These are phyloP conservation scores for Drosophila willistoni DNA, from an alignment of 1,140 invertebrate species.

Conservation along the genomic window DNA sequence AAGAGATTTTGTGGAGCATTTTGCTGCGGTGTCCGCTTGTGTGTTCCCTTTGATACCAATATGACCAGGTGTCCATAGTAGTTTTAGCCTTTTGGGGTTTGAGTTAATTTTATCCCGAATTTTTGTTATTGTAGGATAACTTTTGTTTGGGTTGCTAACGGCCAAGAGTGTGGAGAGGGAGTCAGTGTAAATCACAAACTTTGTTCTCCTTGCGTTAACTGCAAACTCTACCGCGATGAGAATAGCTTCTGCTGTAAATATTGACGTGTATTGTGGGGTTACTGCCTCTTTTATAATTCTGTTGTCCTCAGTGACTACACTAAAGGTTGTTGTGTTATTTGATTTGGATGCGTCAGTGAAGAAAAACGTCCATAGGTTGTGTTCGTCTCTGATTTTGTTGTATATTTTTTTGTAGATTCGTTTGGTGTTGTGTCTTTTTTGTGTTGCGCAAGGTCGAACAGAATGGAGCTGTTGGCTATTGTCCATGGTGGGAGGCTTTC, in stretches of 20 bases:
- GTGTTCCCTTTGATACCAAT: too few relatives aligned
- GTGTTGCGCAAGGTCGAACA: background rate
- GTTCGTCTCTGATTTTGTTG: background rate
- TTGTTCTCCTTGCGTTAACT: too few relatives aligned
- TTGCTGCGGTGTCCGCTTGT: background rate
- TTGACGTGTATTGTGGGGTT: background rate
- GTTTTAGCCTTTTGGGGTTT: background rate
- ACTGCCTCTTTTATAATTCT: too few relatives aligned
- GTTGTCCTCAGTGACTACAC: too few relatives aligned
- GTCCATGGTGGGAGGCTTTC: background rate
- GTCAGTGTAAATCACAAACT: too few relatives aligned
- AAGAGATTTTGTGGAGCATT: background rate
- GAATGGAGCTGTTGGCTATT: background rate
- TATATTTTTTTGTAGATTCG: background rate
- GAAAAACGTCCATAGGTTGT: too few relatives aligned
- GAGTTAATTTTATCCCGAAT: background rate
- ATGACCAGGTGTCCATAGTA: too few relatives aligned
- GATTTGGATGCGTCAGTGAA: too few relatives aligned
- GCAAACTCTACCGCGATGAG: background rate
- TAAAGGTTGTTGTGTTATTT: too few relatives aligned
- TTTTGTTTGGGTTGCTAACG: too few relatives aligned
- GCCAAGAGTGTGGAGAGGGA: too few relatives aligned
- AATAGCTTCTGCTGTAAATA: background rate
- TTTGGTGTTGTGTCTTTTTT: conserved; percentile 5
- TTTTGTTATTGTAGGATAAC: background rate